Evolutionary conservation across 2,888 invertebrate species (phyloP), one percentile per base, ranked within the genome.

Genomic region (Apamea sordens): DNA sequence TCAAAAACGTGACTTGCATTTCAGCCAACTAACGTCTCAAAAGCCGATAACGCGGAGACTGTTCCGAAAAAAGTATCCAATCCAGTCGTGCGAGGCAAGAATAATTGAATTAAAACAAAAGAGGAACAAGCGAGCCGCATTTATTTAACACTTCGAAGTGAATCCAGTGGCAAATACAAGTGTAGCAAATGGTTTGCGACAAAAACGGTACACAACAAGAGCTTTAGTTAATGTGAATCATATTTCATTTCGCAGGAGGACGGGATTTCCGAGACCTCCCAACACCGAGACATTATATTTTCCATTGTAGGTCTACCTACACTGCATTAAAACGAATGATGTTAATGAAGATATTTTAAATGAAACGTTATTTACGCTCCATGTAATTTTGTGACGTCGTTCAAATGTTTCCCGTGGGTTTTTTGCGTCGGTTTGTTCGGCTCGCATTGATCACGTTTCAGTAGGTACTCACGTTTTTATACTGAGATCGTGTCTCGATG

Each of bases 141-240:
- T 92, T 92, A 91, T 91, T 92, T 90, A 90, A 91, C 89, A 92
- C 92, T 94, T 91, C 81, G 90, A 91, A 93, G 90, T 89, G 89
- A 90, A 92, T 89, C 91, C 92, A 92, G 91, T 92, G 90, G 91
- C 92, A 92, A 93, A 93, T 92, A 94, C 92, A 91, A 93, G 92
- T 90, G 90, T 90, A 89, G 91, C 90, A 92, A 94, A 93, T 90
- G 90, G 89, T 93, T 91, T 85, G 89, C 91, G 94, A 94, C 93
- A 95, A 95, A 95, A 95, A 94, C 94, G 93, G 92, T 90, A 94
- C 93, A 94, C 92, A 94, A 94, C 94, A 93, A 93, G 95, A 93
- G 95, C 93, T 95, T 94, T 93, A 92, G 92, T 93, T 94, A 95
- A 95, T 95, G 95, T 92, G 94, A 91, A 93, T 95, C 95, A 95